Percentiles rank a stretch among this genome's conserved stretches.
Evolutionary conservation across 2,113 vertebrate genomes (phyloP).

Genomic region (Asarcornis scutulata): DNA sequence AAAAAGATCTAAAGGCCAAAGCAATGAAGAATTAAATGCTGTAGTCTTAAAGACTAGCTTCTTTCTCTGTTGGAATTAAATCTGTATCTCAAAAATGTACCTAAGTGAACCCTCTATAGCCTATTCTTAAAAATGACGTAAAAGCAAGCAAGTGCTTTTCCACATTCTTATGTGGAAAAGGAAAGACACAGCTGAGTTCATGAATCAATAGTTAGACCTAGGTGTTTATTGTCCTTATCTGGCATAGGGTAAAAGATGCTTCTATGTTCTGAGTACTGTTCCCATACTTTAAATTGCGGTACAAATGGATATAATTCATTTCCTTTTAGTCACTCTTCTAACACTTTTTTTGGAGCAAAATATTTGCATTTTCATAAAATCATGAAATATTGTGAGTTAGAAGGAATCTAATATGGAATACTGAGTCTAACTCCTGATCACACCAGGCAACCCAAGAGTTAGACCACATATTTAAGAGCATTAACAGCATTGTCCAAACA

Average conservation of each 20-base stretch:
- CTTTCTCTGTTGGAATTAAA: not conserved
- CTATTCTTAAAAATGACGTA: not conserved
- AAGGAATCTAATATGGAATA: not conserved
- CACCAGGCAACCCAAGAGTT: not conserved
- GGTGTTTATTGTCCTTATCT: not conserved
- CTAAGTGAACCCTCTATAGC: not conserved
- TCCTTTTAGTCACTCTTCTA: not conserved
- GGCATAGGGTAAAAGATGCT: not conserved
- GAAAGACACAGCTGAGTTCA: not conserved
- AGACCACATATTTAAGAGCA: not conserved
- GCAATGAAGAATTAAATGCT: not conserved
- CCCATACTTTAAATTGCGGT: not conserved
- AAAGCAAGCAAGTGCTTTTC: not conserved
- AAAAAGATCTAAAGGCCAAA: constrained; percentile 7
- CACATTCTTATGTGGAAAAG: not conserved
- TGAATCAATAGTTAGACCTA: not conserved
- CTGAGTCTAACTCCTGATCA: not conserved
- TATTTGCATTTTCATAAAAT: not conserved
- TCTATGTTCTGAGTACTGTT: not conserved
- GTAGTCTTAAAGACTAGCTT: not conserved
- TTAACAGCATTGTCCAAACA: not conserved
- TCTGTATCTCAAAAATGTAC: not conserved
- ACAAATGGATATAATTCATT: not conserved
- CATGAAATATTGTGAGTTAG: not conserved
- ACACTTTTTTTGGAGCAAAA: not conserved